Base-by-base conservation (phyloP, 2,797 vertebrate species). In the Borostomias antarcticus region DNA sequence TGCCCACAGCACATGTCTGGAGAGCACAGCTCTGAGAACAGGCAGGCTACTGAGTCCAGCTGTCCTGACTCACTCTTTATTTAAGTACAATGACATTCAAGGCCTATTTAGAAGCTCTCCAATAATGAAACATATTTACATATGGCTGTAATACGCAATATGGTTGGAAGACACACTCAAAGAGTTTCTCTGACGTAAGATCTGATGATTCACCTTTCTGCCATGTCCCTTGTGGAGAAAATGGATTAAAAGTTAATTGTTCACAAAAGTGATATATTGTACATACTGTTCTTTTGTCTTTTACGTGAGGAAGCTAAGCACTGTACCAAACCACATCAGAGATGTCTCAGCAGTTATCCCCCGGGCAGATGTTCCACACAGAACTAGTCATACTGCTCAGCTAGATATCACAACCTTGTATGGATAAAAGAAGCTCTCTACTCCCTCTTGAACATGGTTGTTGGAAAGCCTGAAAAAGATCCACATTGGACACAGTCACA, bases 1-100 rank as follows among this genome's bases (percentile, higher is more conserved):
- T 69, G 64, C 66, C 72, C 72, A n/a, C n/a, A n/a, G n/a, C n/a
- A 77, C 67, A 69, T 71, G 64, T 76, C 58, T 68, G 33, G 51
- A 1, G 64, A 68, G 69, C 52, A 68, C 75, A 70, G 57, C 64
- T 75, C 48, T 72, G 35, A 74, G 69, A 66, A 72, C 68, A 78
- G 60, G 63, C 33, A 26, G 50, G 60, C 52, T 48, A 64, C 72
- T 83, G 68, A 83, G 64, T 62, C 50, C 15, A 40, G 63, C 62
- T 68, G 30, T 78, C 64, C 59, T 64, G 77, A 72, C 74, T 79
- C 69, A 74, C 69, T 61, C 33, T 21, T 54, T 62, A 66, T 29
- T 50, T 13, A 53, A 54, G 50, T 72, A 53, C 53, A 75, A 66
- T 45, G 70, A 63, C 66, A 77, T 73, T 76, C 61, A 68, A 57